Evolutionary conservation across 64 coral and sea anemone genomes (phyloP).

Genomic region (Acropora yongei): DNA sequence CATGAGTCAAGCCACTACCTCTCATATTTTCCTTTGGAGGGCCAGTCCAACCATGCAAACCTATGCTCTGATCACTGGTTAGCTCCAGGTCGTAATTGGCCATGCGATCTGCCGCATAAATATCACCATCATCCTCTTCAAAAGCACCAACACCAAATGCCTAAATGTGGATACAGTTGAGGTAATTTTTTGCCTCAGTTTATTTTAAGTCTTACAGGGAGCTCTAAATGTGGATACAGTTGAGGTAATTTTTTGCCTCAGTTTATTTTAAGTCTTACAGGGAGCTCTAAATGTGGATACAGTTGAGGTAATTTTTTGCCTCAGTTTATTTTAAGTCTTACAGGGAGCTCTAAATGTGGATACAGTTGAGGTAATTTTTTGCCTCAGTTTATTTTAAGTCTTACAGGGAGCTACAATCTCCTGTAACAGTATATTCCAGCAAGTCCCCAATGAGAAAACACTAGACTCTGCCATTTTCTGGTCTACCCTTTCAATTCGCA

Average conservation of each 20-base stretch:
- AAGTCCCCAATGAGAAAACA: too few relatives aligned
- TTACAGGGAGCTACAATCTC: too few relatives aligned
- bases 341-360: background rate
- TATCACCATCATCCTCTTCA: slow-evolving; percentile 96
- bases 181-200: background rate
- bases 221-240: too few relatives aligned
- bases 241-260: too few relatives aligned
- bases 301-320: too few relatives aligned
- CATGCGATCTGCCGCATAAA: slow-evolving; percentile 79
- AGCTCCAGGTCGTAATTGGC: slow-evolving; percentile 89
- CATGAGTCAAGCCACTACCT: slow-evolving; percentile 5
- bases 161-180: background rate
- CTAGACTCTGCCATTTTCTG: too few relatives aligned
- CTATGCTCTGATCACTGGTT: slow-evolving; percentile 14
- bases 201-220: too few relatives aligned
- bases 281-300: too few relatives aligned
- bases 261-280: too few relatives aligned
- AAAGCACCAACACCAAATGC: slow-evolving; percentile 99
- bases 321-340: background rate
- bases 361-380: background rate
- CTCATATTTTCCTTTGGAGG: slow-evolving; percentile 66
- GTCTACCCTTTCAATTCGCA: too few relatives aligned
- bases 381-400: background rate
- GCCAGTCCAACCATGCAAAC: slow-evolving; percentile 94
- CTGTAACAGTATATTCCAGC: too few relatives aligned